Evolutionary conservation across 2,888 invertebrate species (phyloP), one percentile per base, ranked within the genome.

Genomic region (Liopterus haemorrhoidalis): DNA sequence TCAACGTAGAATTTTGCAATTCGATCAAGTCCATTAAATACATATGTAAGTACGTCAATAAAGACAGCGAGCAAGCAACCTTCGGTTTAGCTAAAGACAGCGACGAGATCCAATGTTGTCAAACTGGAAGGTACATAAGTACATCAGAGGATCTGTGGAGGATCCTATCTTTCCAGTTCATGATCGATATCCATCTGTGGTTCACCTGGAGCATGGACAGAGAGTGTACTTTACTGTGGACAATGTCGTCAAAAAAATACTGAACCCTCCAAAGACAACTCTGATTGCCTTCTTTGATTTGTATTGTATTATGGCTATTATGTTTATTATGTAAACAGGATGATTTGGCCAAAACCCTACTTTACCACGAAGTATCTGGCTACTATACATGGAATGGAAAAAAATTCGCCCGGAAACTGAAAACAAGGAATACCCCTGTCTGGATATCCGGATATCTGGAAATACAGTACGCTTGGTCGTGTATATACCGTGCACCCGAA

Each of bases 21-120:
- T 68, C 66, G 2, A 53, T 55, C 1, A 63, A 65, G 42, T 51
- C 57, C 9, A 64, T 66, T 16, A 65, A 66, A 56, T 66, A 64
- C 48, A 57, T 66, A 49, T 64, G 61, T 50, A 65, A 65, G 51
- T 57, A 57, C 49, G 53, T 57, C 2, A 50, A 46, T 11, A 58
- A 59, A 52, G 54, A 54, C 6, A 53, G 49, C 42, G 53, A 57
- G 46, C 41, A 39, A 48, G 53, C 53, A 19, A 48, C 52, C 20
- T 54, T 55, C 50, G 33, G 27, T 6, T 35, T 50, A 31, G 52
- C 14, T 30, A 24, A 38, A 16, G 5, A 8, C 14, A 28, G 5
- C 5, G 56, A 56, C 43, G 55, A 57, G 54, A 46, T 61, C 8
- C 44, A 30, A 14, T 44, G 22, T 9, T 57, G 54, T 42, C 50